Conservation (phyloP, 2,888 invertebrate species). For the Mamestra brassicae region DNA sequence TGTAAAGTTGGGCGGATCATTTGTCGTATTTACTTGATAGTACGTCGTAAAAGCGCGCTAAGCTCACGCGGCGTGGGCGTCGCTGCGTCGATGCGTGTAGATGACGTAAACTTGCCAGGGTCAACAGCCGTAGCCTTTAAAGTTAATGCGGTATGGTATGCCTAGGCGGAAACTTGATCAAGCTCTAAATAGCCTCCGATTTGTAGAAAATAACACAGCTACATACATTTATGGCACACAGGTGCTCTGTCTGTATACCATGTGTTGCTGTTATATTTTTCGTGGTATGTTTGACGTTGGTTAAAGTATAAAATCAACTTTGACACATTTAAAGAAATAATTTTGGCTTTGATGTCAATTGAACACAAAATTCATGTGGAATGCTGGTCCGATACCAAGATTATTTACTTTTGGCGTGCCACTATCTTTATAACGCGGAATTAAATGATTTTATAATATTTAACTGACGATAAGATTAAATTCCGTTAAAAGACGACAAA, state of each 20-base stretch:
- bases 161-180: constrained; percentile 66
- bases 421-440: constrained; percentile 30
- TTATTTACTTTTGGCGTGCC: not conserved
- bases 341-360: not conserved
- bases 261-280: constrained; percentile 2
- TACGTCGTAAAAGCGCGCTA: constrained; percentile 25
- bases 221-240: constrained; percentile 6
- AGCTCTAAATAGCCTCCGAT: constrained; percentile 43
- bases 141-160: constrained; percentile 57
- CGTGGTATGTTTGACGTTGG: not conserved
- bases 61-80: constrained; percentile 62
- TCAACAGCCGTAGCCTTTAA: constrained; percentile 73
- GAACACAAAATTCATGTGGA: not conserved
- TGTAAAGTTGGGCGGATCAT: not conserved
- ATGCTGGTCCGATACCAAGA: not conserved
- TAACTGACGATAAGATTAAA: constrained; percentile 51
- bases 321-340: no score
- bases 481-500: constrained; percentile 8
- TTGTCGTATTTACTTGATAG: constrained; percentile 13
- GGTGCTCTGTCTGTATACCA: not conserved
- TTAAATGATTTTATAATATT: constrained; percentile 36
- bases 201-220: constrained; percentile 2
- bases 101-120: constrained; percentile 77
- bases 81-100: constrained; percentile 58
- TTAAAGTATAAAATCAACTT: no score